Evolutionary conservation across 2,797 vertebrate species (phyloP), one percentile per base, ranked within the genome.

Genomic region (Crocodylus rhombifer): DNA sequence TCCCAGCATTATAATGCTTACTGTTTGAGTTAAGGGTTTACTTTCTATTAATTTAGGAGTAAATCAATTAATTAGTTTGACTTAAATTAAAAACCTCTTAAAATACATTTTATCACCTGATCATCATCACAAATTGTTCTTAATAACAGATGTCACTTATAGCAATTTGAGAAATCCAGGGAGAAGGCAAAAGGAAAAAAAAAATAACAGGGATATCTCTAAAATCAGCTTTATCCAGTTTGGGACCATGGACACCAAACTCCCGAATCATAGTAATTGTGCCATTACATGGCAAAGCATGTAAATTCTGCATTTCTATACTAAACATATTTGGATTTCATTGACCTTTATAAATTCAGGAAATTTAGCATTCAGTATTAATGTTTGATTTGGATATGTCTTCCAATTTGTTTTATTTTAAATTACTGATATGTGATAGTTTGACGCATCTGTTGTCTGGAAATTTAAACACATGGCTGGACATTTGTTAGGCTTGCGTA

Each of bases 161-260:
- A 93, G 67, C 69, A 77, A 30, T 55, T 42, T 42, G 7, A 42
- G 42, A 42, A 9, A 42, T 42, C 42, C 42, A 42, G 42, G 9
- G 42, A 94, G 88, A 93, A 92, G 83, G 90, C 79, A 95, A 90
- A 94, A 95, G 94, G 94, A 87, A 94, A 94, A 93, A n/a, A 91
- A 90, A 75, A 82, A 89, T 92, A 9, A 1, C 8, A 81, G 88
- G 87, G 84, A 78, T 60, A n/a, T 92, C 74, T 94, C 60, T 83
- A 77, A 91, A 93, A 92, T 73, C 18, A 28, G 33, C 1, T 95
- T 95, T 92, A 80, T 92, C 74, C 94, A 81, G 20, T 3, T 33
- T 88, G 91, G 89, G 92, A 89, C 81, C 90, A 8, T 9, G 42
- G 42, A 42, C 42, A 42, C 42, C 7, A 9, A 42, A 42, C 42